phyloP scores from a whole-genome alignment of 2,888 invertebrate genomes.

The Nysson spinosus region DNA sequence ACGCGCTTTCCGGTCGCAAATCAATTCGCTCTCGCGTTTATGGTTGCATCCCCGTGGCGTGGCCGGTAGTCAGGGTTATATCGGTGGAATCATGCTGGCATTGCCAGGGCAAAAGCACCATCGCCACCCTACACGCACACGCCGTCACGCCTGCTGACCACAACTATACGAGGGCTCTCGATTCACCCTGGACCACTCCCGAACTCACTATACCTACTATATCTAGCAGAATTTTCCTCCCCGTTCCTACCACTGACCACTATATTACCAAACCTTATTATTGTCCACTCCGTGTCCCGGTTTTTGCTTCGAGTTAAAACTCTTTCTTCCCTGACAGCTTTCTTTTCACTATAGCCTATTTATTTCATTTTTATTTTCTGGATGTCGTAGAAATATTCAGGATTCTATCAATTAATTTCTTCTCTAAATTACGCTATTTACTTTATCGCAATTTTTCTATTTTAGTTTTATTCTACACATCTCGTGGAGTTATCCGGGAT shows the following conservation, averaged over 20 bases:
- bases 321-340: background rate
- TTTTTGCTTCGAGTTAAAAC: constrained; percentile 27
- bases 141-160: constrained; percentile 76
- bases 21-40: constrained; percentile 75
- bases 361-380: too few relatives aligned
- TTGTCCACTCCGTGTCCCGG: constrained; percentile 6
- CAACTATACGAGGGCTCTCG: constrained; percentile 71
- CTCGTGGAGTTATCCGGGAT: too few relatives aligned
- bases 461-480: too few relatives aligned
- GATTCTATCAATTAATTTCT: too few relatives aligned
- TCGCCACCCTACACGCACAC: constrained; percentile 58
- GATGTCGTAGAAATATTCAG: background rate
- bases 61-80: constrained; percentile 65
- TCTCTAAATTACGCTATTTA: too few relatives aligned
- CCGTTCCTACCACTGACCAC: constrained; percentile 34
- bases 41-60: constrained; percentile 71
- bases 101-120: constrained; percentile 56
- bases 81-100: constrained; percentile 60
- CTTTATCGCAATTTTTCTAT: too few relatives aligned
- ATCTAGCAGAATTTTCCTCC: constrained; percentile 35
- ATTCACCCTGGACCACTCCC: constrained; percentile 56
- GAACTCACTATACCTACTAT: constrained; percentile 30
- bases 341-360: too few relatives aligned
- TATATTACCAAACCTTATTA: constrained; percentile 47
- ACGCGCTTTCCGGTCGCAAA: constrained; percentile 75